A percentile compares a stretch with the other conserved stretches of the same genome.
These are phyloP conservation scores for Thecophora atra DNA, from an alignment of 2,888 invertebrate species.

Conservation along the genomic window DNA sequence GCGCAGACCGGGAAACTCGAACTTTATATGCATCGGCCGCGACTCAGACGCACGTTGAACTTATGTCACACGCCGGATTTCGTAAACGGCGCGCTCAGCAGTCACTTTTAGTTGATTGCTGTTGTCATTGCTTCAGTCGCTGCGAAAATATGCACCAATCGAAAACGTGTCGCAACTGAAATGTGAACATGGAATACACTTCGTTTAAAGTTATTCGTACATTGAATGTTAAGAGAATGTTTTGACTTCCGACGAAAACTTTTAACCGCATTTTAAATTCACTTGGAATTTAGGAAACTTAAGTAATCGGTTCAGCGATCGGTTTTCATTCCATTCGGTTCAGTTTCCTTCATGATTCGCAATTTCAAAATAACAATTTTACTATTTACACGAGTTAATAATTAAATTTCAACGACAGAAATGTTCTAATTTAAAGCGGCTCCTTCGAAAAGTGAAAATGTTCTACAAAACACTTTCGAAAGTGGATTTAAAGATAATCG, in stretches of 20 bases:
- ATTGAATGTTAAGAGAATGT: background rate
- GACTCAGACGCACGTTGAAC: conserved; percentile 10
- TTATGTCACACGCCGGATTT: conserved; percentile 34
- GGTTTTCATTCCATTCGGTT: no score
- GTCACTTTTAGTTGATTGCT: background rate
- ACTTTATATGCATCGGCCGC: background rate
- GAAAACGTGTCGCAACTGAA: conserved; percentile 3
- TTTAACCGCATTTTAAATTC: background rate
- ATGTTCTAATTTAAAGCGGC: no score
- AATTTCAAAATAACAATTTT: no score
- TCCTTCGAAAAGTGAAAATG: no score
- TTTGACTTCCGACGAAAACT: background rate
- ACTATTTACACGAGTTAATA: no score
- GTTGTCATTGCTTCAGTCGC: background rate
- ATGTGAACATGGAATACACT: background rate
- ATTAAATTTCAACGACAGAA: no score
- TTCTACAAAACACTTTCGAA: no score
- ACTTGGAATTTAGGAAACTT: background rate
- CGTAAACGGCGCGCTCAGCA: background rate
- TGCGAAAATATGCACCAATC: conserved; percentile 21
- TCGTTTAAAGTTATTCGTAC: background rate
- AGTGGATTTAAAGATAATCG: no score
- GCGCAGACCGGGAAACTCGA: background rate
- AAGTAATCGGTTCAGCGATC: no score
- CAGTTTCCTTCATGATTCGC: no score